These are phyloP conservation scores for Fratercula arctica DNA, from an alignment of 2,797 vertebrate species.

Conservation along the genomic window DNA sequence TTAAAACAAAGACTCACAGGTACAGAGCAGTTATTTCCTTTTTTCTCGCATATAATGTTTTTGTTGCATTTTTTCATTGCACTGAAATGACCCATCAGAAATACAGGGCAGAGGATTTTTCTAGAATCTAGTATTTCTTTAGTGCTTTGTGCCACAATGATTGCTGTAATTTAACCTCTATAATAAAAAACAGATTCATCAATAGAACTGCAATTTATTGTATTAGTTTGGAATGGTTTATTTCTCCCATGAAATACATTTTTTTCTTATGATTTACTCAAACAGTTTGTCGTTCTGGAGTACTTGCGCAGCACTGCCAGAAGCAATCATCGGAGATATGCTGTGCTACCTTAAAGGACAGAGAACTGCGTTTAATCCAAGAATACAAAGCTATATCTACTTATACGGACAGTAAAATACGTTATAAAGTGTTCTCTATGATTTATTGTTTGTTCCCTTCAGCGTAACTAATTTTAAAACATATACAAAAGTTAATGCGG, in stretches of 20 bases:
- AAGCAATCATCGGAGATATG: not conserved
- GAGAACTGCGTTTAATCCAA: not conserved
- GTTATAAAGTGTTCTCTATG: not conserved
- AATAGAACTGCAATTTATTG: constrained; percentile 68
- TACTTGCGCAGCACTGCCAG: not conserved
- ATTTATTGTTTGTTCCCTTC: not conserved
- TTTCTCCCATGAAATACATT: constrained; percentile 51
- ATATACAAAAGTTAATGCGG: not conserved
- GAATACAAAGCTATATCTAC: not conserved
- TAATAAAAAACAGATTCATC: constrained; percentile 70
- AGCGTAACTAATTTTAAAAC: constrained; percentile 6
- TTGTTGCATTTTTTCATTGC: constrained; percentile 35
- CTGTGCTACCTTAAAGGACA: not conserved
- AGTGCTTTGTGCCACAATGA: constrained; percentile 58
- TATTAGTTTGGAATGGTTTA: constrained; percentile 64
- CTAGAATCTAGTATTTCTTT: constrained; percentile 54
- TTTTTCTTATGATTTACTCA: constrained; percentile 65
- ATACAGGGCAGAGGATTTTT: constrained; percentile 45
- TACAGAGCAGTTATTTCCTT: not conserved
- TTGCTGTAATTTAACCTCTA: constrained; percentile 73
- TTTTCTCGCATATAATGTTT: constrained; percentile 8
- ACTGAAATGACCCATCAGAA: constrained; percentile 34
- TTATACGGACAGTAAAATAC: not conserved
- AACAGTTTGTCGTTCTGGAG: constrained; percentile 23
- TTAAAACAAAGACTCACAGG: not conserved